phyloP scores from a whole-genome alignment of 2,113 vertebrate species.

The Microcebus ravelobensis region DNA sequence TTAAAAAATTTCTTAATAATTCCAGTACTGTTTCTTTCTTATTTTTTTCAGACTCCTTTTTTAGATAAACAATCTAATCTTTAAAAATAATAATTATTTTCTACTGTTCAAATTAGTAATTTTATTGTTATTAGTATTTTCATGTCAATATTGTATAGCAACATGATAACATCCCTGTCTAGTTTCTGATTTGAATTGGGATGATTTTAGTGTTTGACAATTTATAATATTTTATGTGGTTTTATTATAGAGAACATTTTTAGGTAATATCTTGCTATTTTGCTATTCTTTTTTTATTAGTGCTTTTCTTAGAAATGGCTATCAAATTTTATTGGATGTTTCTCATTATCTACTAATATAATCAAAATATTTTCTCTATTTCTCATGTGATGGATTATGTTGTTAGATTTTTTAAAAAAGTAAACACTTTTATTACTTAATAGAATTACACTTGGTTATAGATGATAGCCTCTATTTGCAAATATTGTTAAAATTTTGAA shows the following conservation, averaged over 20 bases:
- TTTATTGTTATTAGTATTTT: not conserved
- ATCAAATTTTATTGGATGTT: not conserved
- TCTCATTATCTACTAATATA: not conserved
- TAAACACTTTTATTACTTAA: not conserved
- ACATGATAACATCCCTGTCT: not conserved
- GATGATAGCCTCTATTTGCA: too few species aligned
- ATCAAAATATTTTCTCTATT: not conserved
- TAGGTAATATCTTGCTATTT: not conserved
- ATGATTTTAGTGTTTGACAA: not conserved
- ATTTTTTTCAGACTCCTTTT: not conserved
- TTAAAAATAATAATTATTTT: not conserved
- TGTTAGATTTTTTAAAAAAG: not conserved
- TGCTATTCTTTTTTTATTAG: not conserved
- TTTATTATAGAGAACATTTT: not conserved
- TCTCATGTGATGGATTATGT: not conserved
- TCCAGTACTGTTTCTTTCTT: too few species aligned
- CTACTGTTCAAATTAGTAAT: not conserved
- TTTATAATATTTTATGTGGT: not conserved
- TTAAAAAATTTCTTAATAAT: not conserved
- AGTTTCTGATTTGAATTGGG: not conserved
- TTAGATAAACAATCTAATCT: not conserved
- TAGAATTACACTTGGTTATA: not conserved
- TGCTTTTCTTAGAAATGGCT: not conserved
- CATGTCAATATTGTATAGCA: not conserved
- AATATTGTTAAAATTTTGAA: not conserved